phyloP scores from a whole-genome alignment of 1,140 invertebrate species.

The Cyrtorhinus lividipennis region DNA sequence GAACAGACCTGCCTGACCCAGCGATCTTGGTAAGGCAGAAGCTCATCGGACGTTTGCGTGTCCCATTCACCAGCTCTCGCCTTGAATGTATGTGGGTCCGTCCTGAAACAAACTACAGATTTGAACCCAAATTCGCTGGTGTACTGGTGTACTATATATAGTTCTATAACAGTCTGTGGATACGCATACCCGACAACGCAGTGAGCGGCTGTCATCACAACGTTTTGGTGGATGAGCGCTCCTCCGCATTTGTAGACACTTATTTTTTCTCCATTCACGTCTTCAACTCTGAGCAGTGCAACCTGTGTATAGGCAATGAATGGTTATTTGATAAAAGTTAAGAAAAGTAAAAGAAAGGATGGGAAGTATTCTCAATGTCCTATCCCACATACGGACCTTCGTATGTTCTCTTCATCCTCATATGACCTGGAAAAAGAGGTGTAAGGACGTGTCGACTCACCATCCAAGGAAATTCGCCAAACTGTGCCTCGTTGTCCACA shows the following conservation, averaged over 20 bases:
- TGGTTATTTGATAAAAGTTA: no score
- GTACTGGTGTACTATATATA: no score
- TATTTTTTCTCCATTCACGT: conserved; percentile 34
- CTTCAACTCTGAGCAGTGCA: conserved; percentile 49
- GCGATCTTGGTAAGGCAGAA: conserved; percentile 54
- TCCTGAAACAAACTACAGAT: conserved; percentile 19
- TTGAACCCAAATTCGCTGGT: no score
- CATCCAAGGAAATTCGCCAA: conserved; percentile 37
- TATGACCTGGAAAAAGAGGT: no score
- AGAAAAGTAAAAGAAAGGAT: no score
- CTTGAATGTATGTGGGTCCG: conserved; percentile 16
- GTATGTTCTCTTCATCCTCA: no score
- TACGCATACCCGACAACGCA: conserved; percentile 32
- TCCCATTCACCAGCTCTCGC: conserved; percentile 39
- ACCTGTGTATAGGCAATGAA: no score
- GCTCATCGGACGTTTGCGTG: conserved; percentile 56
- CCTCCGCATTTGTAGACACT: conserved; percentile 62
- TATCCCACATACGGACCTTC: no score
- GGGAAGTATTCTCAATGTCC: no score
- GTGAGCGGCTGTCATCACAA: conserved; percentile 58
- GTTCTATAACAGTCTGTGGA: no score
- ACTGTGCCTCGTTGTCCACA: conserved; percentile 43
- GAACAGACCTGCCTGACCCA: conserved; percentile 34
- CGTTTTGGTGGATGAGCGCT: conserved; percentile 50
- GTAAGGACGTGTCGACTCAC: no score